phyloP scores from a whole-genome alignment of 2,113 vertebrate genomes.

The Peromyscus maniculatus region DNA sequence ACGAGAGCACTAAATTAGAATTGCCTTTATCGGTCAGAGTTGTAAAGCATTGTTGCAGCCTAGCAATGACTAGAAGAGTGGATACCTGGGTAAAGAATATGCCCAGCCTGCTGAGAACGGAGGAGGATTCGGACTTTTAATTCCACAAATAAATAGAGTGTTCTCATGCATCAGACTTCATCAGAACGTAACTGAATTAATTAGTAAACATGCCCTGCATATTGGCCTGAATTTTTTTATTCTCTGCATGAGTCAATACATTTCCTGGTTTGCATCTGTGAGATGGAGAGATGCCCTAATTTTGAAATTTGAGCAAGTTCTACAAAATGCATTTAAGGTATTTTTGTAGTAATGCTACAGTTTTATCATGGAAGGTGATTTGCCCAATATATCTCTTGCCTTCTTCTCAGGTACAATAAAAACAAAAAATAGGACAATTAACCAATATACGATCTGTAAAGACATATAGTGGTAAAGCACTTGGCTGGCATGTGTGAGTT shows the following conservation, averaged over 20 bases:
- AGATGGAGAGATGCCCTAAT: not conserved
- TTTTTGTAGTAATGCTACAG: not conserved
- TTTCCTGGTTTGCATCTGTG: slow-evolving; percentile 22
- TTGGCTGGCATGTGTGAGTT: not conserved
- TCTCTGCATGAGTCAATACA: slow-evolving; percentile 1
- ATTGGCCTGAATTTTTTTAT: slow-evolving; percentile 60
- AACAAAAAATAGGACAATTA: not conserved
- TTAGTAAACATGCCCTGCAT: slow-evolving; percentile 71
- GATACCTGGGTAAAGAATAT: slow-evolving; percentile 49
- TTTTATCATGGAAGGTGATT: not conserved
- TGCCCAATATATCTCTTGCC: not conserved
- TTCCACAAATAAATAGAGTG: slow-evolving; percentile 66
- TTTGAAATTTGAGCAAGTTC: slow-evolving; percentile 42
- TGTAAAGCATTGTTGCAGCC: slow-evolving; percentile 1
- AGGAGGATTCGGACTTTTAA: slow-evolving; percentile 68
- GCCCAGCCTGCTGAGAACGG: slow-evolving; percentile 64
- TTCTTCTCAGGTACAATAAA: slow-evolving; percentile 13
- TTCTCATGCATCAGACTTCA: slow-evolving; percentile 63
- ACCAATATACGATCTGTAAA: not conserved
- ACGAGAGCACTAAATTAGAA: slow-evolving; percentile 74
- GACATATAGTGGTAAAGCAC: too few relatives aligned
- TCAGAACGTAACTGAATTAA: slow-evolving; percentile 76
- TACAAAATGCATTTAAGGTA: not conserved
- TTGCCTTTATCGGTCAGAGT: slow-evolving; percentile 73
- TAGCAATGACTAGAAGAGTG: slow-evolving; percentile 49